phyloP scores from a whole-genome alignment of 2,797 vertebrate species.

The Rhynchotus rufescens region DNA sequence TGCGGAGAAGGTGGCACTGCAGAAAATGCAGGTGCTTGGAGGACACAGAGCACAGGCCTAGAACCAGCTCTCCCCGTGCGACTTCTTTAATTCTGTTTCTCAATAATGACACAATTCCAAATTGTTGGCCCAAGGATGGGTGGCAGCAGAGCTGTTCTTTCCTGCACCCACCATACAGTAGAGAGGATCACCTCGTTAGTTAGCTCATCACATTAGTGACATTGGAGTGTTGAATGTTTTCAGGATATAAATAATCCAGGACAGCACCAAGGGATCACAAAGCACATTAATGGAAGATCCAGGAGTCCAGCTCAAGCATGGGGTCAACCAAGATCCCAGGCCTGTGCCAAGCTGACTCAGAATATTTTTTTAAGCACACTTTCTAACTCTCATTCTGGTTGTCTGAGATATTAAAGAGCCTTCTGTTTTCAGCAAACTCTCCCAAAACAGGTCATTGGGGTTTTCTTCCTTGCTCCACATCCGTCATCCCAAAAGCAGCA shows the following conservation, averaged over 20 bases:
- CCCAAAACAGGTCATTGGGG: background rate
- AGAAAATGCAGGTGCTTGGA: rapidly evolving
- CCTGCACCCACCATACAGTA: rapidly evolving
- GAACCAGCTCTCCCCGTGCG: background rate
- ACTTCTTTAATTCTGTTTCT: background rate
- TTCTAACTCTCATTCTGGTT: background rate
- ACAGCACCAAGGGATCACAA: background rate
- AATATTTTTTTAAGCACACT: background rate
- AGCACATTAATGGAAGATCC: background rate
- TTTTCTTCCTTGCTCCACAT: background rate
- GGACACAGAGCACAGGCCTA: background rate
- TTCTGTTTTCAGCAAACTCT: background rate
- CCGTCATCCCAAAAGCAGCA: background rate
- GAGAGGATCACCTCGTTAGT: rapidly evolving
- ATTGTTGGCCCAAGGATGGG: rapidly evolving
- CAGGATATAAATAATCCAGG: background rate
- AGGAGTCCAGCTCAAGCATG: rapidly evolving
- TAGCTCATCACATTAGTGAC: rapidly evolving
- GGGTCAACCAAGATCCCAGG: background rate
- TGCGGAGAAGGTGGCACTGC: background rate
- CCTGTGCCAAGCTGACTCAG: background rate
- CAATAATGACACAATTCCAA: background rate
- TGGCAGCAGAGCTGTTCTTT: rapidly evolving
- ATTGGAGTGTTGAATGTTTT: background rate
- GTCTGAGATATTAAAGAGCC: background rate